These are phyloP conservation scores for Brachionus calyciflorus DNA, from an alignment of 1,140 invertebrate genomes.

Conservation along the genomic window DNA sequence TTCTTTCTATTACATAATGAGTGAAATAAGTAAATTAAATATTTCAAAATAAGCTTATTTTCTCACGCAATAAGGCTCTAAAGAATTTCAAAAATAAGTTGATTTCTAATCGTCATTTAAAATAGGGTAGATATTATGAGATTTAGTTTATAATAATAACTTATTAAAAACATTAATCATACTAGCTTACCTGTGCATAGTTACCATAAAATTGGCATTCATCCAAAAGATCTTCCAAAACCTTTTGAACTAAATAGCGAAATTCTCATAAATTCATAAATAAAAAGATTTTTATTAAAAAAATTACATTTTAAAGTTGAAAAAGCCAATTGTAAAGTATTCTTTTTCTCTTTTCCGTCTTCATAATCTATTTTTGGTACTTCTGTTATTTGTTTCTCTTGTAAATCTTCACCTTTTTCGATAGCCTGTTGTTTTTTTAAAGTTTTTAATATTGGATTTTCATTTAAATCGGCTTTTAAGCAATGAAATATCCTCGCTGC, in stretches of 20 bases:
- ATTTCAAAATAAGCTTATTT: too few species aligned
- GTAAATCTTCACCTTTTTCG: neutral
- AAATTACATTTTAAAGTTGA: conserved; percentile 38
- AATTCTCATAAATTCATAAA: neutral
- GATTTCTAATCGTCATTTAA: too few species aligned
- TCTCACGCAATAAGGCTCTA: too few species aligned
- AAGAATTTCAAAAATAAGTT: neutral
- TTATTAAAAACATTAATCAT: too few species aligned
- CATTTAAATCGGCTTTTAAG: conserved; percentile 41
- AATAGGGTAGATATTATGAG: too few species aligned
- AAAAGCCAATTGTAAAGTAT: conserved; percentile 39
- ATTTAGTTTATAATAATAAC: too few species aligned
- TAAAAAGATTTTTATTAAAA: neutral
- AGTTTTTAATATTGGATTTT: conserved; percentile 42
- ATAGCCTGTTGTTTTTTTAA: conserved; percentile 37
- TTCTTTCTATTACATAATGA: too few species aligned
- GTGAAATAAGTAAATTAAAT: too few species aligned
- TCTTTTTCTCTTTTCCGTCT: conserved; percentile 39
- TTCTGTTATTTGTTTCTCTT: conserved; percentile 4
- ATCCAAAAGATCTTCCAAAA: conserved; percentile 43
- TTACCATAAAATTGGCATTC: conserved; percentile 35
- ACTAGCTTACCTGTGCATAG: conserved; percentile 10
- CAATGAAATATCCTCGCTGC: conserved; percentile 38
- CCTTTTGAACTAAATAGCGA: conserved; percentile 29
- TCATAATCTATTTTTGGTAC: conserved; percentile 43